Percentiles rank a stretch among this genome's conserved stretches.
Conservation (phyloP, 2,888 invertebrate genomes). For the Thalpophila matura region DNA sequence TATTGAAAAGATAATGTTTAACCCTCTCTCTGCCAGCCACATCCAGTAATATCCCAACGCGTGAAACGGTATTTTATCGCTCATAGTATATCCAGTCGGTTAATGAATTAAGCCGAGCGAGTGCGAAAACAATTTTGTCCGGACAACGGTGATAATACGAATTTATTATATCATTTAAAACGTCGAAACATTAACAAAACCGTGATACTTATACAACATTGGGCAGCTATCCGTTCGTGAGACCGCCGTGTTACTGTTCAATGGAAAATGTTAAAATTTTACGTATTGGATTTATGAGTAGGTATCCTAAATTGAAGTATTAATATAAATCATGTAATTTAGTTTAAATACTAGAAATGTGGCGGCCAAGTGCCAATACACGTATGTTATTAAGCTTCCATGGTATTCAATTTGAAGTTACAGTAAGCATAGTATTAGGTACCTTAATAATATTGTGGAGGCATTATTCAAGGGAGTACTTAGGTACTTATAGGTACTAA, state of each 20-base stretch:
- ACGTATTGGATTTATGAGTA: slow-evolving; percentile 21
- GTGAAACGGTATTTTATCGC: slow-evolving; percentile 67
- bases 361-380: not conserved
- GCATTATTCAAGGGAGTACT: too few species aligned
- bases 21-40: slow-evolving; percentile 29
- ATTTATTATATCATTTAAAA: slow-evolving; percentile 89
- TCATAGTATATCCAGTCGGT: slow-evolving; percentile 77
- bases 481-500: too few species aligned
- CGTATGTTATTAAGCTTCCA: not conserved
- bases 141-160: slow-evolving; percentile 82
- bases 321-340: not conserved
- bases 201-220: slow-evolving; percentile 72
- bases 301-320: too few species aligned
- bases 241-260: slow-evolving; percentile 43
- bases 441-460: too few species aligned
- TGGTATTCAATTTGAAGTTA: not conserved
- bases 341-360: not conserved
- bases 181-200: slow-evolving; percentile 81
- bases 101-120: slow-evolving; percentile 83
- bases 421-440: not conserved
- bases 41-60: slow-evolving; percentile 46
- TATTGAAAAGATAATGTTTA: slow-evolving; percentile 40
- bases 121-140: slow-evolving; percentile 85
- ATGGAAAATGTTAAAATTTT: slow-evolving; percentile 48
- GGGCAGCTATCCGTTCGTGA: slow-evolving; percentile 56